These are phyloP conservation scores for Cotesia congregata DNA, from an alignment of 2,888 invertebrate species.

Conservation along the genomic window DNA sequence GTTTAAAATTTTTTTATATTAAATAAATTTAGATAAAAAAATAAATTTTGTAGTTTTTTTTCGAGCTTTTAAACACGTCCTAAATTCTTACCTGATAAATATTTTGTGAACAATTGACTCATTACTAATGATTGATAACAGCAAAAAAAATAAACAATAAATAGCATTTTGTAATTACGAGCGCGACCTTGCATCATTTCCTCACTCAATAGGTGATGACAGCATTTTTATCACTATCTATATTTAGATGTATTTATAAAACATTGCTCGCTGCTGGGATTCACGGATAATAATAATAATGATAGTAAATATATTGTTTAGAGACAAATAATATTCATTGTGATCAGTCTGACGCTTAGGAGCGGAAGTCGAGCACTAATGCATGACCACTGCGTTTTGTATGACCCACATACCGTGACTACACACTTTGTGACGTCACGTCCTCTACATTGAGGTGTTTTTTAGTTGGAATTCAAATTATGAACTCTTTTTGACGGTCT, in stretches of 20 bases:
- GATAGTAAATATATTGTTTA: conserved; percentile 21
- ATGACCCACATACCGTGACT: conserved; percentile 39
- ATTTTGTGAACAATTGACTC: no score
- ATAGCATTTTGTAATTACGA: neutral
- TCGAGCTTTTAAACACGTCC: no score
- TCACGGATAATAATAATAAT: neutral
- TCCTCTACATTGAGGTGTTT: conserved; percentile 25
- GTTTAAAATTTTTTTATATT: no score
- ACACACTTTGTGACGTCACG: conserved; percentile 28
- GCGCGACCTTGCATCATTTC: neutral
- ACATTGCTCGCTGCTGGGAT: neutral
- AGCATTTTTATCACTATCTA: neutral
- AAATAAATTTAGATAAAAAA: no score
- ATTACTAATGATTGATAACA: no score
- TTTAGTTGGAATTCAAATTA: neutral
- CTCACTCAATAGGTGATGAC: neutral
- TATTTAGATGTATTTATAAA: neutral
- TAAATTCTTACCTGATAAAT: no score
- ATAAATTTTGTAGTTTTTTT: no score
- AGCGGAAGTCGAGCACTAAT: conserved; percentile 32
- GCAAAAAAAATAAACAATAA: neutral
- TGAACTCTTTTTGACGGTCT: no score
- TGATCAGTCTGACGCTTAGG: conserved; percentile 31
- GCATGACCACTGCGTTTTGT: conserved; percentile 27
- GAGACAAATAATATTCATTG: conserved; percentile 25